Conservation (phyloP, 2,113 vertebrate genomes). For the Anhinga rufa region DNA sequence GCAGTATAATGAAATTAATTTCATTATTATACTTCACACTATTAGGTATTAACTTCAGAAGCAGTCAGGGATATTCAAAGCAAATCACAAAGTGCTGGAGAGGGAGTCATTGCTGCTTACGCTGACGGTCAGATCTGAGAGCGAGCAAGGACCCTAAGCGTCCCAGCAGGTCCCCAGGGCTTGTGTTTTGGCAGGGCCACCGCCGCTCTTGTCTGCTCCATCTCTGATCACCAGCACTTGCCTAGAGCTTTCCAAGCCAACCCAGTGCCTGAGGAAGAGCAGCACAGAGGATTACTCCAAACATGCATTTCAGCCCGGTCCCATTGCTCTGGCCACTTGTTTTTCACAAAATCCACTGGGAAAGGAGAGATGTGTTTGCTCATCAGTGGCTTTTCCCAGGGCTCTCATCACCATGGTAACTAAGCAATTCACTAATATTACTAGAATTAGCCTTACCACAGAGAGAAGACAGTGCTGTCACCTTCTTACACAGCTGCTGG, state of each 20-base stretch:
- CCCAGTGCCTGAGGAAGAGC: not conserved
- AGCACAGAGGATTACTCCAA: not conserved
- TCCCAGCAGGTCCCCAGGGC: not conserved
- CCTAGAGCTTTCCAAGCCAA: not conserved
- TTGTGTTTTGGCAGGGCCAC: not conserved
- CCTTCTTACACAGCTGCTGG: no score
- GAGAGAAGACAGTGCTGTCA: not conserved
- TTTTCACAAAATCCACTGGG: not conserved
- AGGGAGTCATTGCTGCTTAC: not conserved
- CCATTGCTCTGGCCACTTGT: not conserved
- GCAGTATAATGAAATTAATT: not conserved
- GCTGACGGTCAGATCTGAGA: not conserved
- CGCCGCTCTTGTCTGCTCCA: not conserved
- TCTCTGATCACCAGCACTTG: not conserved
- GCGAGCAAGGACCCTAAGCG: no score
- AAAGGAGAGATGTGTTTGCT: not conserved
- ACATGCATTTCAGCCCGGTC: accelerated
- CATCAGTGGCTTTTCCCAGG: not conserved
- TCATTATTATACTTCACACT: not conserved
- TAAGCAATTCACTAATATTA: not conserved
- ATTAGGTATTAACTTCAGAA: not conserved
- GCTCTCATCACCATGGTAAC: not conserved
- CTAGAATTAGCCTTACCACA: not conserved
- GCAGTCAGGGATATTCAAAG: not conserved
- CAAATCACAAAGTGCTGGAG: not conserved